Base-by-base conservation (phyloP, 2,797 vertebrate species). In the Pangasius larnaudii region DNA sequence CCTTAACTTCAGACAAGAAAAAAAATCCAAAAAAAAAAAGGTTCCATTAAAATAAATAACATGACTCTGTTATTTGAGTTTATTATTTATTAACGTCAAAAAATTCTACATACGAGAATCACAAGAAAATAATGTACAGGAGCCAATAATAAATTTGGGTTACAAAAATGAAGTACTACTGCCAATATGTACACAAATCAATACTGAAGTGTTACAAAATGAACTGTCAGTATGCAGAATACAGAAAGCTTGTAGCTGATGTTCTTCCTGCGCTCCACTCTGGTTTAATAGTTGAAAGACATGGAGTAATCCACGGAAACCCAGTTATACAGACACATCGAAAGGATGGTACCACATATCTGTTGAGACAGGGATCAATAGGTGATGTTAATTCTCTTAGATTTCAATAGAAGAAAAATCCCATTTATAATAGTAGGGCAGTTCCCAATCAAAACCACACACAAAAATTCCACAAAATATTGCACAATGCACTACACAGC, bases 271-370 rank as follows among this genome's bases (percentile, higher is more conserved):
- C 14, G 30, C 11, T 53, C 39, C 39, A 53, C 27, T 63, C 30
- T 63, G 58, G 71, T 51, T 80, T 90, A 87, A 49, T 22, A 69
- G 65, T 85, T 63, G 0, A 49, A 24, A 75, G 65, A 27, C 49
- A 86, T 78, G 58, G 27, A 72, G 87, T 90, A 92, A 74, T 91
- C 72, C 91, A 86, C 30, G 19, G 74, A 61, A 59, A 51, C 61
- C 24, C 51, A 24, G 53, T 56, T 92, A 93, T 91, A 93, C 93
- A 92, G 92, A 93, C 4, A 93, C 92, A 92, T 93, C 92, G 93
- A 93, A 93, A 93, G 93, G 93, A 71, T 91, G 91, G 88, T 92
- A 93, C 92, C 93, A 93, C 84, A 91, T 91, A 92, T 90, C 92
- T 93, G 84, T 71, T 86, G 72, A 86, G 88, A 65, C 58, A 89